phyloP scores from a whole-genome alignment of 2,113 vertebrate genomes.

The Clarias magur region DNA sequence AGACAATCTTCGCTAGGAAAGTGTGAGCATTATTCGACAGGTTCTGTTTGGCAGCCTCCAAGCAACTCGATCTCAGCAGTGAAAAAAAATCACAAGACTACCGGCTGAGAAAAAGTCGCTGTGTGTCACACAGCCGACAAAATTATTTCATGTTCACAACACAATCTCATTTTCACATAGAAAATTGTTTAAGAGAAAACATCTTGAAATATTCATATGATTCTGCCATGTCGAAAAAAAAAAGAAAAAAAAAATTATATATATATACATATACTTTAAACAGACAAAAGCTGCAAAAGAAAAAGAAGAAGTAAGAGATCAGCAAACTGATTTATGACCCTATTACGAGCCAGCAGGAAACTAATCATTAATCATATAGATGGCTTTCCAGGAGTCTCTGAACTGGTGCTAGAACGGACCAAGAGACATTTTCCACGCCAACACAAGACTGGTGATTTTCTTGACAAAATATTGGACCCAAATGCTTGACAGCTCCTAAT shows the following conservation, averaged over 20 bases:
- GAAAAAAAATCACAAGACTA: constrained; percentile 1
- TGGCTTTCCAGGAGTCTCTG: constrained; percentile 7
- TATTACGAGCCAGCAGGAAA: constrained; percentile 30
- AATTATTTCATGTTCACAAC: not conserved
- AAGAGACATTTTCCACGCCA: constrained; percentile 17
- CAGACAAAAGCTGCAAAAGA: not conserved
- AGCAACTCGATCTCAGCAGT: constrained; percentile 28
- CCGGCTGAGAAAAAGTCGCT: constrained; percentile 4
- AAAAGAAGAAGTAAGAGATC: constrained; percentile 16
- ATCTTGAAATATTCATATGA: constrained; percentile 15
- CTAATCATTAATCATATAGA: constrained; percentile 33
- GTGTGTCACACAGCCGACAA: not conserved
- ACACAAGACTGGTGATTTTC: not conserved
- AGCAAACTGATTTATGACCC: constrained; percentile 37
- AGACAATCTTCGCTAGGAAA: constrained; percentile 27
- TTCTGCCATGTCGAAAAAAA: not conserved
- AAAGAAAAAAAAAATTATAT: too few relatives aligned
- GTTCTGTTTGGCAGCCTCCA: constrained; percentile 23
- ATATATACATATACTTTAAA: not conserved
- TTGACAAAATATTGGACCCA: not conserved
- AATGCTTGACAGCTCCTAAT: not conserved
- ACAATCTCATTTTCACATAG: not conserved
- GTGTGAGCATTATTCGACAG: not conserved
- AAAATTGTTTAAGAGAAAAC: constrained; percentile 7
- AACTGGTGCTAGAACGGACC: not conserved